Evolutionary conservation across 2,113 vertebrate genomes (phyloP).

Genomic region (Aegithalos caudatus): DNA sequence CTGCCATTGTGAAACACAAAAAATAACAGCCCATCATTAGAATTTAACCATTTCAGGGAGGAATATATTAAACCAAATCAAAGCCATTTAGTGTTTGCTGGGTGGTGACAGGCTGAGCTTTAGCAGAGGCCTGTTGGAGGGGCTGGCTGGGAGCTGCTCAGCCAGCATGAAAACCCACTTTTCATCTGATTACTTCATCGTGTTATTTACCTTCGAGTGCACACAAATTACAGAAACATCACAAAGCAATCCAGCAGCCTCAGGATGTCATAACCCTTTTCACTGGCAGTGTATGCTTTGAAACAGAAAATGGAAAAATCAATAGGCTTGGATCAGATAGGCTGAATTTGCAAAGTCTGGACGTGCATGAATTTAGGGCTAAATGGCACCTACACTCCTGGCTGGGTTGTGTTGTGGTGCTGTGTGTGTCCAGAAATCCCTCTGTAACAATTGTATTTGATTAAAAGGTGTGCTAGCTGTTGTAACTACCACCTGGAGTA

Average conservation of each 20-base stretch:
- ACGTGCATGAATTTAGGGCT: background rate
- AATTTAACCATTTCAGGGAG: background rate
- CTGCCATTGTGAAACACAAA: background rate
- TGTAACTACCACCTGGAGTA: conserved; percentile 12
- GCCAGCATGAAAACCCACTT: conserved; percentile 20
- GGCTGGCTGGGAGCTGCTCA: background rate
- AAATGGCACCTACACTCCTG: background rate
- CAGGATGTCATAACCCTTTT: conserved; percentile 10
- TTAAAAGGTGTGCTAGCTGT: conserved; percentile 19
- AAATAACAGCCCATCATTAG: background rate
- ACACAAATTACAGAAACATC: conserved; percentile 53
- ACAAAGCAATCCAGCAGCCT: conserved; percentile 15
- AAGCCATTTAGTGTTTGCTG: background rate
- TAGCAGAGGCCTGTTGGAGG: background rate
- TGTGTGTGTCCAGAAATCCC: background rate
- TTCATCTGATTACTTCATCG: conserved; percentile 24
- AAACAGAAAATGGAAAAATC: conserved; percentile 55
- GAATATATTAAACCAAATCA: background rate
- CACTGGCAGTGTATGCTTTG: background rate
- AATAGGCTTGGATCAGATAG: background rate
- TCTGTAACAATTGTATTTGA: background rate
- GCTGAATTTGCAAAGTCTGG: conserved; percentile 3
- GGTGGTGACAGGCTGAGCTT: background rate
- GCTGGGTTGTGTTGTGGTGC: background rate
- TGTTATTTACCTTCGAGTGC: conserved; percentile 38